A percentile compares a stretch with the other conserved stretches of the same genome.
These are phyloP conservation scores for Numenius phaeopus DNA, from an alignment of 2,797 vertebrate species.

Conservation along the genomic window DNA sequence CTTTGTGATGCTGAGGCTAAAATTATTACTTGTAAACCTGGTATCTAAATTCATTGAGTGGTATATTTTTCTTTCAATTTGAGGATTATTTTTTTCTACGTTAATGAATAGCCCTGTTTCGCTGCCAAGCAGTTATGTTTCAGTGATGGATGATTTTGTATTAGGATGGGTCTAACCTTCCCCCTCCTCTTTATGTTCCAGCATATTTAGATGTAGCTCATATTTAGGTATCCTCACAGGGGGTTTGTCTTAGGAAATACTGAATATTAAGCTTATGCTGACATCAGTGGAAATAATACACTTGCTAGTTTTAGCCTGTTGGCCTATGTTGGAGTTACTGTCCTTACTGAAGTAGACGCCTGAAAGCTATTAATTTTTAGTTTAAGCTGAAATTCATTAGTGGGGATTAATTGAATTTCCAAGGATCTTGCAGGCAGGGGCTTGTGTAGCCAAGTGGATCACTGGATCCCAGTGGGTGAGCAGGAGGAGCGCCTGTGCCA, in stretches of 20 bases:
- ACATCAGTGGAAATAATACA: neutral
- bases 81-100: neutral
- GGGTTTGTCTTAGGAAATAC: fast-evolving
- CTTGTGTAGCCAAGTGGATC: neutral
- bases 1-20: neutral
- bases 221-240: neutral
- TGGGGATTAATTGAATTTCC: neutral
- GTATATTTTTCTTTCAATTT: neutral
- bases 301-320: neutral
- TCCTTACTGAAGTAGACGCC: neutral
- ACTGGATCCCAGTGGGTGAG: fast-evolving
- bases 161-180: neutral
- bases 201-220: neutral
- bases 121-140: neutral
- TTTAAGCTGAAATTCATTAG: neutral
- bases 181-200: neutral
- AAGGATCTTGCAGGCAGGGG: too few relatives aligned
- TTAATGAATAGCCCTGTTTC: neutral
- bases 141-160: neutral
- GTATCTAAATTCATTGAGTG: neutral
- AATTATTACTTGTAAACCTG: fast-evolving
- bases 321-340: neutral
- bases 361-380: neutral
- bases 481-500: too few relatives aligned
- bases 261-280: neutral